These are phyloP conservation scores for Dendroctonus valens DNA, from an alignment of 1,140 invertebrate genomes.

Conservation along the genomic window DNA sequence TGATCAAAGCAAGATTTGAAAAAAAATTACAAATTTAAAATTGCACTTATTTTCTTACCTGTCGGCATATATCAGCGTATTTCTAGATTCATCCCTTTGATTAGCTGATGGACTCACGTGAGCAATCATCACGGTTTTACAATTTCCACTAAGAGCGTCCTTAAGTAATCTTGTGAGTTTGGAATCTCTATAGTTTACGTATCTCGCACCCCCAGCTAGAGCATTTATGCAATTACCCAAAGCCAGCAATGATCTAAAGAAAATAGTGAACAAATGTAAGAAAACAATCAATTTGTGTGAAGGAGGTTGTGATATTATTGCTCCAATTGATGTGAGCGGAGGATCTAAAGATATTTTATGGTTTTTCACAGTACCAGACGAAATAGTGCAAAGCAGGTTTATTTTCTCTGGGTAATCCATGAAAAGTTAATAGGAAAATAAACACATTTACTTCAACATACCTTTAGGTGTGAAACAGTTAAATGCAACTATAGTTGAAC, in stretches of 20 bases:
- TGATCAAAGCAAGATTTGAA: neutral
- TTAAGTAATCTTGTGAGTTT: slow-evolving; percentile 85
- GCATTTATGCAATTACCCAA: slow-evolving; percentile 96
- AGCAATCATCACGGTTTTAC: slow-evolving; percentile 93
- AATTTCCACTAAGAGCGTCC: slow-evolving; percentile 88
- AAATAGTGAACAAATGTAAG: neutral
- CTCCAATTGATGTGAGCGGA: too few relatives aligned
- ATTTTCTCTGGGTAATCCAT: too few relatives aligned
- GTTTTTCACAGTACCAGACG: too few relatives aligned
- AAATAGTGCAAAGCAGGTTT: too few relatives aligned
- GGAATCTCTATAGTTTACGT: slow-evolving; percentile 93
- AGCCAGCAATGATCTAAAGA: slow-evolving; percentile 55
- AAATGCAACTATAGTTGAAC: too few relatives aligned
- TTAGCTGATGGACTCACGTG: slow-evolving; percentile 80
- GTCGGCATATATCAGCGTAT: slow-evolving; percentile 91
- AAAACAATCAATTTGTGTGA: too few relatives aligned
- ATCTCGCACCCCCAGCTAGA: slow-evolving; percentile 77
- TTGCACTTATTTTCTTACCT: slow-evolving; percentile 33
- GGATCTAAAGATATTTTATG: too few relatives aligned
- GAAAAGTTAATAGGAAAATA: too few relatives aligned
- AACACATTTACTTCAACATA: too few relatives aligned
- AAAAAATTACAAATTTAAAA: neutral
- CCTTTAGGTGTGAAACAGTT: too few relatives aligned
- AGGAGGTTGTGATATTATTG: too few relatives aligned
- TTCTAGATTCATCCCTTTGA: slow-evolving; percentile 79